These are phyloP conservation scores for Cartodere bifasciata DNA, from an alignment of 2,888 invertebrate species.

Conservation along the genomic window DNA sequence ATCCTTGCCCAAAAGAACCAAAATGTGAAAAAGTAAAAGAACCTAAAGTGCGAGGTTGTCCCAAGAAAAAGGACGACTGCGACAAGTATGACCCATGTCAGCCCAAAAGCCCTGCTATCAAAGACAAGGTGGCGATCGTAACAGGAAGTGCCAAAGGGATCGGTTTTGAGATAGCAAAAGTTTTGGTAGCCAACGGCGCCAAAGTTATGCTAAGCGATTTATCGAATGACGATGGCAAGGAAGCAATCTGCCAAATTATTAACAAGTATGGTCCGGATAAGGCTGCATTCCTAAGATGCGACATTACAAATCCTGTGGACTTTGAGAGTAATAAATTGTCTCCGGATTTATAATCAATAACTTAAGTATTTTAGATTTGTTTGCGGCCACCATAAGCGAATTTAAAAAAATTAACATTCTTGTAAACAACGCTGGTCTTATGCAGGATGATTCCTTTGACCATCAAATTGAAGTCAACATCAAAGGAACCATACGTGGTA, in stretches of 20 bases:
- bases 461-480: slow-evolving; percentile 31
- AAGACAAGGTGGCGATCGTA: too few relatives aligned
- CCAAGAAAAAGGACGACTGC: too few relatives aligned
- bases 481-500: slow-evolving; percentile 33
- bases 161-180: too few relatives aligned
- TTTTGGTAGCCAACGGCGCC: too few relatives aligned
- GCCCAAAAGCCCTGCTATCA: too few relatives aligned
- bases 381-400: slow-evolving; percentile 8
- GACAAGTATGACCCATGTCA: too few relatives aligned
- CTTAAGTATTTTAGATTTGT: slow-evolving; percentile 6
- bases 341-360: background rate
- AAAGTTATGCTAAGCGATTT: slow-evolving; percentile 33
- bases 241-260: slow-evolving; percentile 33
- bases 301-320: slow-evolving; percentile 37
- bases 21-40: too few relatives aligned
- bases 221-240: slow-evolving; percentile 30
- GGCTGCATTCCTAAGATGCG: slow-evolving; percentile 38
- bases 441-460: slow-evolving; percentile 27
- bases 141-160: too few relatives aligned
- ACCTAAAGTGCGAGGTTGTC: too few relatives aligned
- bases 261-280: slow-evolving; percentile 35
- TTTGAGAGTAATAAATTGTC: background rate
- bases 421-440: slow-evolving; percentile 37
- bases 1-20: too few relatives aligned
- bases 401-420: slow-evolving; percentile 34